Evolutionary conservation across 1,140 invertebrate genomes (phyloP).

Genomic region (Drosophila nigromelanica): DNA sequence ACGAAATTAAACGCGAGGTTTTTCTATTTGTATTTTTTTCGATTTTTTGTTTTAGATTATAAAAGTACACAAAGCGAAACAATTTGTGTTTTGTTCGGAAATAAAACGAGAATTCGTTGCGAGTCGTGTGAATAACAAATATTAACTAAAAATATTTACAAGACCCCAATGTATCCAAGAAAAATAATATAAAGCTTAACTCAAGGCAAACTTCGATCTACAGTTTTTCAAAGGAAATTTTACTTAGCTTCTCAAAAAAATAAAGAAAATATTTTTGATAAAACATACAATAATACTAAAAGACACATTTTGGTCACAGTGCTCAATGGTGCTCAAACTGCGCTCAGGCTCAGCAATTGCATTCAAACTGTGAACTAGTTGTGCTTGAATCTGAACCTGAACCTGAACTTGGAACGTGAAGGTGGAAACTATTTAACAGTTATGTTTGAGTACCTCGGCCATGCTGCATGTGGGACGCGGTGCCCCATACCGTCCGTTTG

Average conservation of each 20-base stretch:
- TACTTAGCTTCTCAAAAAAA: background rate
- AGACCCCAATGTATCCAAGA: background rate
- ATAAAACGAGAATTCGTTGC: slow-evolving; percentile 42
- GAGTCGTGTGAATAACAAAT: slow-evolving; percentile 52
- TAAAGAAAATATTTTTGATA: background rate
- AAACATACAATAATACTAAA: no score
- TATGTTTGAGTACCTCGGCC: slow-evolving; percentile 86
- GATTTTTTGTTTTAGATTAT: background rate
- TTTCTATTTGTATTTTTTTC: background rate
- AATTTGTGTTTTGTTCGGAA: slow-evolving; percentile 35
- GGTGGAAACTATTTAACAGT: no score
- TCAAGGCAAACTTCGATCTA: background rate
- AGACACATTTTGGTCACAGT: background rate
- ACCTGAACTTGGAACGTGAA: background rate
- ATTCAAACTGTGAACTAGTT: background rate
- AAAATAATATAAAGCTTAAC: background rate
- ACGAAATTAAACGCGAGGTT: slow-evolving; percentile 11
- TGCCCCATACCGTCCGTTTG: slow-evolving; percentile 86
- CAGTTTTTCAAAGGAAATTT: background rate
- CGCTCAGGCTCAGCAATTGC: no score
- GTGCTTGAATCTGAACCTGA: background rate
- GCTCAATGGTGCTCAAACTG: background rate
- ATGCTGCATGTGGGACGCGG: slow-evolving; percentile 87
- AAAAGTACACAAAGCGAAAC: slow-evolving; percentile 10
- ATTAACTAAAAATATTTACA: slow-evolving; percentile 40